These are phyloP conservation scores for Drosophila mimica DNA, from an alignment of 2,888 invertebrate genomes.

Conservation along the genomic window DNA sequence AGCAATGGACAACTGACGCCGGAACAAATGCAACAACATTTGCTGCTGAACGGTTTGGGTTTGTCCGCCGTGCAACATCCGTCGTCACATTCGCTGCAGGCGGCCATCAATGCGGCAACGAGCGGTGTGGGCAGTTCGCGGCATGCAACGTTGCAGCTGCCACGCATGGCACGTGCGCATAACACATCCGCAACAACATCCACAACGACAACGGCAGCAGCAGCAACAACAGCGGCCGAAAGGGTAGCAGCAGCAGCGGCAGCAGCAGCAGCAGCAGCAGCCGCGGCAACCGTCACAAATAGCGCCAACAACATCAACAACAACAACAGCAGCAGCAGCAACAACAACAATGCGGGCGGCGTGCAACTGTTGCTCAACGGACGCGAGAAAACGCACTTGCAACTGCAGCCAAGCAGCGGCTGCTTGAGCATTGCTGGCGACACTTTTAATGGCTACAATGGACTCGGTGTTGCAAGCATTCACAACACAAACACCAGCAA, in stretches of 20 bases:
- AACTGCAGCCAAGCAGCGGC: slow-evolving; percentile 21
- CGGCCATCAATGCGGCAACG: slow-evolving; percentile 55
- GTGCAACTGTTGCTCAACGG: slow-evolving; percentile 66
- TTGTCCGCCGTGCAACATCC: slow-evolving; percentile 79
- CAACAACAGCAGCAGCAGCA: slow-evolving; percentile 15
- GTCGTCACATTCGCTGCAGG: slow-evolving; percentile 41
- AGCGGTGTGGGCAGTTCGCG: slow-evolving; percentile 44
- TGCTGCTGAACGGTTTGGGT: slow-evolving; percentile 78
- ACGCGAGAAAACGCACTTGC: slow-evolving; percentile 39
- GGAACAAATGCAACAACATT: slow-evolving; percentile 75
- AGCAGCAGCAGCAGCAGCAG: slow-evolving; percentile 14
- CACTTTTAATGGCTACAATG: slow-evolving; percentile 65
- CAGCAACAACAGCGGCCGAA: slow-evolving; percentile 13
- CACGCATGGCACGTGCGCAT: slow-evolving; percentile 66
- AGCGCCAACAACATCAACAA: slow-evolving; percentile 10
- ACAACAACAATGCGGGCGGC: slow-evolving; percentile 1
- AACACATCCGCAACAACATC: slow-evolving; percentile 23
- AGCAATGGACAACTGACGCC: slow-evolving; percentile 56
- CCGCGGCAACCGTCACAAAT: slow-evolving; percentile 34
- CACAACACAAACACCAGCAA: slow-evolving; percentile 15
- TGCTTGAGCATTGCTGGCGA: slow-evolving; percentile 51
- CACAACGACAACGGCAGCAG: slow-evolving; percentile 25
- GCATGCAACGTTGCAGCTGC: slow-evolving; percentile 57
- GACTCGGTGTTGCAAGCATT: slow-evolving; percentile 39
- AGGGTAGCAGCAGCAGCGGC: slow-evolving; percentile 17